These are phyloP conservation scores for Cladorhizidae sp. DNA, from an alignment of 37 sponge, comb jelly and placozoan genomes.

Conservation along the genomic window DNA sequence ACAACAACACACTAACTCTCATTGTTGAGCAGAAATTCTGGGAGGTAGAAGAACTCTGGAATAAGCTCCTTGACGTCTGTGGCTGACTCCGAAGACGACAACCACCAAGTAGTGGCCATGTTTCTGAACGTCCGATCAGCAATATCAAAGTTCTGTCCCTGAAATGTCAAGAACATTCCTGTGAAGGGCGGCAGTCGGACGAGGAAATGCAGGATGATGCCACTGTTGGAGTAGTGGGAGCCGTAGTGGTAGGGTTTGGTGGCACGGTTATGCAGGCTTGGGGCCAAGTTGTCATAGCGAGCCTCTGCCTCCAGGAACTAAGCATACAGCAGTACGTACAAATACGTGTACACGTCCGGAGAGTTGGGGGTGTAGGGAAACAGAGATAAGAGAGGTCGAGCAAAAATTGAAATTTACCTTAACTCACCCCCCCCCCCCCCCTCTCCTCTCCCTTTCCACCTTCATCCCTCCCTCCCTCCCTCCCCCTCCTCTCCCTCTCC, in stretches of 20 bases:
- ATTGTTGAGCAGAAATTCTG: slow-evolving; percentile 90
- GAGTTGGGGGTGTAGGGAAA: no score
- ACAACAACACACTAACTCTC: slow-evolving; percentile 58
- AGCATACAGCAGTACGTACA: background rate
- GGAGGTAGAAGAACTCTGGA: slow-evolving; percentile 98
- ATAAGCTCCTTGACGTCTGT: slow-evolving; percentile 97
- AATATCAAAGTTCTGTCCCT: slow-evolving; percentile 94
- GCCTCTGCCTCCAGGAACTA: slow-evolving; percentile 62
- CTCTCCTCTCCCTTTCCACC: no score
- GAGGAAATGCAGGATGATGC: slow-evolving; percentile 96
- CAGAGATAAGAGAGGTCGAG: background rate
- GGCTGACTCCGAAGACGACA: slow-evolving; percentile 87
- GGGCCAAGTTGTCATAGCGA: slow-evolving; percentile 8
- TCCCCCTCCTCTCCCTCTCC: no score
- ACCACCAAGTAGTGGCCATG: slow-evolving; percentile 90
- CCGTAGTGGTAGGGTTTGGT: slow-evolving; percentile 97
- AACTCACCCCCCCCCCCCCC: no score
- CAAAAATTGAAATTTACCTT: background rate
- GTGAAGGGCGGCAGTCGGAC: slow-evolving; percentile 97
- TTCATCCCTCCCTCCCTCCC: background rate
- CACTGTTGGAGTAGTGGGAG: slow-evolving; percentile 98
- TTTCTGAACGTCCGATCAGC: slow-evolving; percentile 96
- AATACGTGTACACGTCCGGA: background rate
- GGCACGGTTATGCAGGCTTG: slow-evolving; percentile 36
- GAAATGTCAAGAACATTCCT: slow-evolving; percentile 93